Conservation (phyloP, 2,797 vertebrate species). For the Acipenser ruthenus region DNA sequence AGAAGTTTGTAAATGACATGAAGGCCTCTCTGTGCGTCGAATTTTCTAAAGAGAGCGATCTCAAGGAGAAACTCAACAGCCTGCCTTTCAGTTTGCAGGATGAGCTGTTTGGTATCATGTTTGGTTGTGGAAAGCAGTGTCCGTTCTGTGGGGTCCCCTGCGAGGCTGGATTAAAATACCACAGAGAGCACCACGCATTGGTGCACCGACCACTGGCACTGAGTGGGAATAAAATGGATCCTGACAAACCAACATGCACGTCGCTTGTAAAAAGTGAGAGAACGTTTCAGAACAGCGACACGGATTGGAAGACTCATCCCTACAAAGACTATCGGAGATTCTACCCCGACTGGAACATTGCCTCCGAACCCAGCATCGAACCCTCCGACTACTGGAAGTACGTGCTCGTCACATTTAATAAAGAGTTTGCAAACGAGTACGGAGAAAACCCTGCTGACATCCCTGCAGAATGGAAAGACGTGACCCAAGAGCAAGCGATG, state of each 20-base stretch:
- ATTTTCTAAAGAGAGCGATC: neutral
- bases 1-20: neutral
- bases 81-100: conserved; percentile 13
- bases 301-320: neutral
- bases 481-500: conserved; percentile 17
- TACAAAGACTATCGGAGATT: too few species aligned
- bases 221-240: neutral
- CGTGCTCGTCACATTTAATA: conserved; percentile 12
- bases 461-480: conserved; percentile 7
- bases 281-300: conserved; percentile 12
- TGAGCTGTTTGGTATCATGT: neutral
- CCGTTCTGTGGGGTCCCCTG: conserved; percentile 5
- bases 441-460: conserved; percentile 5
- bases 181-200: conserved; percentile 6
- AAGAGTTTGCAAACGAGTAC: conserved; percentile 19
- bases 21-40: neutral
- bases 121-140: conserved; percentile 10
- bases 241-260: neutral
- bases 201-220: neutral
- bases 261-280: neutral
- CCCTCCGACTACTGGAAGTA: too few species aligned
- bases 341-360: too few species aligned
- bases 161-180: neutral
- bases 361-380: too few species aligned
- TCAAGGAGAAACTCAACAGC: conserved; percentile 2